Percentiles rank a stretch among this genome's conserved stretches.
These are phyloP conservation scores for Polia nebulosa DNA, from an alignment of 2,888 invertebrate species.

Conservation along the genomic window DNA sequence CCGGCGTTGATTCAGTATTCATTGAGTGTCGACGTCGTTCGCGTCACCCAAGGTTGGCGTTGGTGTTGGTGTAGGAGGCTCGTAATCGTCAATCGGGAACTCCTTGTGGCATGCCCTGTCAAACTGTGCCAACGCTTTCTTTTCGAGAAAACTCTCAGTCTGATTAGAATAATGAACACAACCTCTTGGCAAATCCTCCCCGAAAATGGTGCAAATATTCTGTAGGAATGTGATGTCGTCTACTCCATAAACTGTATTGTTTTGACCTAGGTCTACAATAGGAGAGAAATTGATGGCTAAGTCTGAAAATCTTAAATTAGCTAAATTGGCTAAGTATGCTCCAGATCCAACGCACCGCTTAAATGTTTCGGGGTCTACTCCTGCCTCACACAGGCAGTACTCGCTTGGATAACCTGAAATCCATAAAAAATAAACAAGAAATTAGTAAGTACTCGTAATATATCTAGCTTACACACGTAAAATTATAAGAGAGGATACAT, in stretches of 20 bases:
- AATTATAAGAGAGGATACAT: too few relatives aligned
- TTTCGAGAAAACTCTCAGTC: constrained; percentile 17
- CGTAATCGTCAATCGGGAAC: background rate
- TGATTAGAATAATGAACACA: constrained; percentile 64
- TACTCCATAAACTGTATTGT: constrained; percentile 67
- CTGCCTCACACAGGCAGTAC: constrained; percentile 13
- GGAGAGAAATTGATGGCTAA: constrained; percentile 45
- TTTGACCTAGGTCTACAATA: constrained; percentile 32
- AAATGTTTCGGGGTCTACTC: constrained; percentile 33
- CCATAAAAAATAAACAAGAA: background rate
- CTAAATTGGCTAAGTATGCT: constrained; percentile 23
- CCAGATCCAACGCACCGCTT: constrained; percentile 38
- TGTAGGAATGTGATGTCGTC: constrained; percentile 73
- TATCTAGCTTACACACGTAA: background rate
- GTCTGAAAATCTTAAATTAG: constrained; percentile 27
- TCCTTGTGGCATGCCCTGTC: constrained; percentile 39
- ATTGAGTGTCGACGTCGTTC: too few relatives aligned
- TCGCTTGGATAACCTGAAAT: constrained; percentile 38
- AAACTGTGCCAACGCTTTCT: constrained; percentile 45
- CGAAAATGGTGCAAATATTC: constrained; percentile 78
- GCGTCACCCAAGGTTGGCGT: too few relatives aligned
- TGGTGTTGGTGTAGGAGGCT: background rate
- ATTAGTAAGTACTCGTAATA: too few relatives aligned
- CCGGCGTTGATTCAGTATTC: too few relatives aligned
- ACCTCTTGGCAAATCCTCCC: constrained; percentile 73